Evolutionary conservation across 2,113 vertebrate genomes (phyloP), one percentile per base, ranked within the genome.

Genomic region (Gymnocephalus cernua): DNA sequence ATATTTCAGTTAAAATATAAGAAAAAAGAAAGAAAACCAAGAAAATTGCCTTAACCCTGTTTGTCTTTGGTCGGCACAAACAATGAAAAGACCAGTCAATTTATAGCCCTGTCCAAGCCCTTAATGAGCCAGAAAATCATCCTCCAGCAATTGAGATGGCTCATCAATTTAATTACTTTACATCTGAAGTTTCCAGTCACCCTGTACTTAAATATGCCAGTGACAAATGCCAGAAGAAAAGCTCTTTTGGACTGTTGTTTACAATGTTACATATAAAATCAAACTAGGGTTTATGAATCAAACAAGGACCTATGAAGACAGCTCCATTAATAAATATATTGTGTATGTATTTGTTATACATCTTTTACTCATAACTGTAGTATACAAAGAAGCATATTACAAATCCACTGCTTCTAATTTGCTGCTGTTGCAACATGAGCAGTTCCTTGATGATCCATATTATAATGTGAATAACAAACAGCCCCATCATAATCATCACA

Each of bases 91-190:
- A 77, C 45, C 73, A 32, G 82, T 83, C 53, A 66, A 92, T 92
- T 91, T 92, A 91, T 85, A 81, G 84, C 85, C 48, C 58, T 53
- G 72, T 83, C 83, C 82, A 27, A 83, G 77, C 87, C 77, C 67
- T 64, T 89, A 93, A 92, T 90, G 91, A 90, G 86, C 78, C 76
- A 54, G 80, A 77, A 63, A 82, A 84, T 6, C 79, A 23, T 83
- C 91, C 91, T 83, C 73, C 68, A 74, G 86, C 84, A 62, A 88
- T 84, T 83, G 74, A 84, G 79, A 90, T 48, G 85, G 69, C 84
- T 92, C 91, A 91, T 94, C 86, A 88, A 89, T 92, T 92, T 88
- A 93, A 94, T 90, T 90, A 88, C 86, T 88, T 91, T 88, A 86
- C 86, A 87, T 48, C 57, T 21, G 66, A 82, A 73, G 70, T 54